Evolutionary conservation across 2,113 vertebrate genomes (phyloP).

Genomic region (Notarius quadriscutis): DNA sequence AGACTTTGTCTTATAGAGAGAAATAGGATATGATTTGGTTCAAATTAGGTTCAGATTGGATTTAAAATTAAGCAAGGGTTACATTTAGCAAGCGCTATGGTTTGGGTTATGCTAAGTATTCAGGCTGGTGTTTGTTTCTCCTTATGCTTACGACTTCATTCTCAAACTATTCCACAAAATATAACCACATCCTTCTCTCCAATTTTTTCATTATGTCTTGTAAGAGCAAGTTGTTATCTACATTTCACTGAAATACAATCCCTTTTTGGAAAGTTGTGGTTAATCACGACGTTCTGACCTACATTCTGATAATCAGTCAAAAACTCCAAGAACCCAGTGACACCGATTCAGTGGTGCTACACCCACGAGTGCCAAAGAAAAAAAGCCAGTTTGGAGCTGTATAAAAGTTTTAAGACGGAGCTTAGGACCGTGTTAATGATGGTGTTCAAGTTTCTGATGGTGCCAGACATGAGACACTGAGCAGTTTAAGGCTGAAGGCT

Average conservation of each 20-base stretch:
- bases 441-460: not conserved
- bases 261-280: not conserved
- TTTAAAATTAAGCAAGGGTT: not conserved
- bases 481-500: not conserved
- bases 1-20: not conserved
- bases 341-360: not conserved
- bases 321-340: not conserved
- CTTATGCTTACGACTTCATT: not conserved
- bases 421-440: not conserved
- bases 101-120: not conserved
- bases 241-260: not conserved
- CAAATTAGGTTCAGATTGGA: not conserved
- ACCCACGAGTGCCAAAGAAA: not conserved
- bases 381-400: not conserved
- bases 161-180: not conserved
- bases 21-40: not conserved
- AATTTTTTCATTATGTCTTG: not conserved
- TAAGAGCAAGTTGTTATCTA: not conserved
- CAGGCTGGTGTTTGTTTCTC: not conserved
- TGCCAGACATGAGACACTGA: not conserved
- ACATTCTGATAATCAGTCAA: not conserved
- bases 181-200: not conserved
- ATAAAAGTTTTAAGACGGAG: not conserved
- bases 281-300: not conserved
- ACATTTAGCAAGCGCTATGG: not conserved